Evolutionary conservation across 2,113 vertebrate species (phyloP), one percentile per base, ranked within the genome.

Genomic region (Oncorhynchus nerka): DNA sequence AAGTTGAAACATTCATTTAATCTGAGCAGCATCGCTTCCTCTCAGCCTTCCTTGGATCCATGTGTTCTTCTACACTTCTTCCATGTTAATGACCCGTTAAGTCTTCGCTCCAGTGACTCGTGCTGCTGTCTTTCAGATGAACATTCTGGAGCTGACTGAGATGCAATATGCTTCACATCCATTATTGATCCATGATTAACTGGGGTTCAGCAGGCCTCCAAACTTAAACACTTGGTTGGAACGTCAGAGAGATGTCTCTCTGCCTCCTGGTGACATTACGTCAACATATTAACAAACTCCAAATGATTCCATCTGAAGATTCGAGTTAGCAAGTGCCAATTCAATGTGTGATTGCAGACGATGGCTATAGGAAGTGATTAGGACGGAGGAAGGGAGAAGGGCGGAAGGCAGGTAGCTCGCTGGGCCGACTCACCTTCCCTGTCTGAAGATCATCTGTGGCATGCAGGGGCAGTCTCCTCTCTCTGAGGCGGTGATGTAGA

Each of bases 181-280:
- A 89, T 91, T 92, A 92, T 88, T 85, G 90, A 92, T 90, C 85
- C 57, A 48, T 83, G 78, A 87, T 88, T 87, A 88, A 83, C 69
- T 26, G 19, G 55, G 79, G 75, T 80, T 85, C 76, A 75, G 70
- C 24, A 3, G 20, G 66, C 73, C 32, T 81, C 69, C 57, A 32
- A 13, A 76, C 51, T 75, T 73, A 73, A 79, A 51, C 45, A 48
- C 13, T 20, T 57, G 55, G 65, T 39, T 71, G 74, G 45, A 16
- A 32, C 77, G 62, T 64, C 62, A n/a, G 76, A 62, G 65, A 32
- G 32, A 32, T 32, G 26, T 81, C 61, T 64, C 55, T 64, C 61
- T 30, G 32, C 3, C 20, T 34, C 66, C 30, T 68, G 66, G 5
- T 34, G 32, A 16, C 48, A 15, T 16, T 64, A 28, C 34, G 8